Evolutionary conservation across 2,113 vertebrate genomes (phyloP).

Genomic region (Rhombomys opimus): DNA sequence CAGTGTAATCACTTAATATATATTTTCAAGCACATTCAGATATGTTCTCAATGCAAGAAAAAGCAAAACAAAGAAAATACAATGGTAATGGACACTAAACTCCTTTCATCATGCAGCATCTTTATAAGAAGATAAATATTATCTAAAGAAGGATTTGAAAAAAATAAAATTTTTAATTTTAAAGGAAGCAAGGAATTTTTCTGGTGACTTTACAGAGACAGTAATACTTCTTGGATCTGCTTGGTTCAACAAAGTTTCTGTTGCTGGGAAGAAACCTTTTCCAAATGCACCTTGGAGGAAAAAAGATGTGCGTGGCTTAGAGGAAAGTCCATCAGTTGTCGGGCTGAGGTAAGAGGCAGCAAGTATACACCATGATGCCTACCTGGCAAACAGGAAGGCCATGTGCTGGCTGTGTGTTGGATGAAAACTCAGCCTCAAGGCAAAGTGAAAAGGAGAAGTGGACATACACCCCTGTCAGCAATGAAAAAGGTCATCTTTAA

Average conservation of each 20-base stretch:
- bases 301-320: not conserved
- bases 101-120: constrained; percentile 35
- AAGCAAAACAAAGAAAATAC: not conserved
- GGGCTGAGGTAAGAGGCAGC: not conserved
- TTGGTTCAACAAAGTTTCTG: not conserved
- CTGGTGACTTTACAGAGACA: not conserved
- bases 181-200: not conserved
- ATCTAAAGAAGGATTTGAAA: constrained; percentile 29
- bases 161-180: constrained; percentile 30
- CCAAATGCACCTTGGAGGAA: not conserved
- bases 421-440: constrained; percentile 10
- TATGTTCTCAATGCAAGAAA: constrained; percentile 61
- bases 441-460: constrained; percentile 25
- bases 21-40: constrained; percentile 48
- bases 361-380: not conserved
- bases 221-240: not conserved
- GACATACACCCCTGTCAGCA: not conserved
- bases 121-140: not conserved
- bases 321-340: not conserved
- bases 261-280: not conserved
- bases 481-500: not conserved
- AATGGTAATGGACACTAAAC: constrained; percentile 14
- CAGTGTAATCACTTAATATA: not conserved
- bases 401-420: too few relatives aligned
- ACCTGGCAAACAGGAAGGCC: not conserved